These are phyloP conservation scores for Colius striatus DNA, from an alignment of 2,113 vertebrate genomes.

Conservation along the genomic window DNA sequence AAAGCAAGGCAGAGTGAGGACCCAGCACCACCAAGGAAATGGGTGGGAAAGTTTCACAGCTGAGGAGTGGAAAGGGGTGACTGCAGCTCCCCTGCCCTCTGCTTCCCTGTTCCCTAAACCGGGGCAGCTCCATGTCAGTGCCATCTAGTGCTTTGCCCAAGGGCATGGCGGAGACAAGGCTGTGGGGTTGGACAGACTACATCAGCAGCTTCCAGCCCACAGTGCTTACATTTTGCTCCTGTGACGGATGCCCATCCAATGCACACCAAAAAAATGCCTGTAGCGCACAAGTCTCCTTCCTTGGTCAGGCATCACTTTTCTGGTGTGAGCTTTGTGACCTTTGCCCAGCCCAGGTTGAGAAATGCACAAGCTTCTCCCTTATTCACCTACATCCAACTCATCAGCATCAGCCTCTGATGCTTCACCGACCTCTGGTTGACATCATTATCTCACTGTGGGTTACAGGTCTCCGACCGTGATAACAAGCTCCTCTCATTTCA, in stretches of 20 bases:
- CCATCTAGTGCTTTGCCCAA: not conserved
- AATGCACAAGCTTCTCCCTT: not conserved
- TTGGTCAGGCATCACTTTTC: not conserved
- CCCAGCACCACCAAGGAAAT: not conserved
- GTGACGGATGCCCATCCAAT: not conserved
- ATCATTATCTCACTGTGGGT: not conserved
- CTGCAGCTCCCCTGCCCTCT: rapidly evolving
- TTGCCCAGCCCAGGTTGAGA: not conserved
- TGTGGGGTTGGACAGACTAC: not conserved
- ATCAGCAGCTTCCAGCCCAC: not conserved
- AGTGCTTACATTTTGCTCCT: not conserved
- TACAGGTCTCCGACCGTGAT: not conserved
- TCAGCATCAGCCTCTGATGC: not conserved
- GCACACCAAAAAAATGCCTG: rapidly evolving
- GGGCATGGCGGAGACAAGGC: not conserved
- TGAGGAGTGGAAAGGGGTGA: not conserved
- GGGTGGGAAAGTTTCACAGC: not conserved
- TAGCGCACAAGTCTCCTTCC: not conserved
- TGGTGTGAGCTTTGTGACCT: not conserved
- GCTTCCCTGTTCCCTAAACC: not conserved
- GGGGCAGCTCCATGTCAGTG: rapidly evolving
- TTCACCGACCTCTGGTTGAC: not conserved
- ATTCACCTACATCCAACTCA: not conserved
- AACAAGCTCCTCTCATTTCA: not conserved
- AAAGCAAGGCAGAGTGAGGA: not conserved